Evolutionary conservation across 1,140 invertebrate species (phyloP).

Genomic region (Glossosoma conforme): DNA sequence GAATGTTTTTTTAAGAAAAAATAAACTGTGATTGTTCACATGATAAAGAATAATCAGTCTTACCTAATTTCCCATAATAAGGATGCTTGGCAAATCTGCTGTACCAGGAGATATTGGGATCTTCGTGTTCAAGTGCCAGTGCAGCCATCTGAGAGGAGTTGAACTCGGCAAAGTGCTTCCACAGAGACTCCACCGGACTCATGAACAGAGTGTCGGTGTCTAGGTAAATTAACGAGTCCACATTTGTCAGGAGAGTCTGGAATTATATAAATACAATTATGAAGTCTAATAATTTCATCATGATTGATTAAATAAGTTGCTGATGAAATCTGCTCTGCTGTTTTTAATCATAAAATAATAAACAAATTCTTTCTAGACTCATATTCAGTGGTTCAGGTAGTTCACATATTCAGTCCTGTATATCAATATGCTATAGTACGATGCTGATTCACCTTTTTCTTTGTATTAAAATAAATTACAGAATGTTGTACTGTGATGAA

Average conservation of each 20-base stretch:
- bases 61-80: constrained; percentile 83
- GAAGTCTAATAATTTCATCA: no score
- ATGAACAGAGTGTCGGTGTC: constrained; percentile 91
- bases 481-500: no score
- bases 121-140: constrained; percentile 84
- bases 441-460: no score
- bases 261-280: constrained; percentile 22
- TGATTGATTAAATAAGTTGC: no score
- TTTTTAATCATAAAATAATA: no score
- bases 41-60: constrained; percentile 12
- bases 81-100: constrained; percentile 93
- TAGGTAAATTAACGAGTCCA: constrained; percentile 87
- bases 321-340: no score
- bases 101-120: constrained; percentile 90
- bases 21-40: no score
- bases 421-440: no score
- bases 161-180: constrained; percentile 78
- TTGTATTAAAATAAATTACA: constrained; percentile 2
- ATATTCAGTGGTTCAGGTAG: no score
- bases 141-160: constrained; percentile 84
- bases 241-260: constrained; percentile 69
- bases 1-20: no score
- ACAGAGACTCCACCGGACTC: constrained; percentile 73
- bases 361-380: no score
- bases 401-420: no score